A percentile compares a stretch with the other conserved stretches of the same genome.
Evolutionary conservation across 2,113 vertebrate genomes (phyloP).

Genomic region (Synchiropus splendidus): DNA sequence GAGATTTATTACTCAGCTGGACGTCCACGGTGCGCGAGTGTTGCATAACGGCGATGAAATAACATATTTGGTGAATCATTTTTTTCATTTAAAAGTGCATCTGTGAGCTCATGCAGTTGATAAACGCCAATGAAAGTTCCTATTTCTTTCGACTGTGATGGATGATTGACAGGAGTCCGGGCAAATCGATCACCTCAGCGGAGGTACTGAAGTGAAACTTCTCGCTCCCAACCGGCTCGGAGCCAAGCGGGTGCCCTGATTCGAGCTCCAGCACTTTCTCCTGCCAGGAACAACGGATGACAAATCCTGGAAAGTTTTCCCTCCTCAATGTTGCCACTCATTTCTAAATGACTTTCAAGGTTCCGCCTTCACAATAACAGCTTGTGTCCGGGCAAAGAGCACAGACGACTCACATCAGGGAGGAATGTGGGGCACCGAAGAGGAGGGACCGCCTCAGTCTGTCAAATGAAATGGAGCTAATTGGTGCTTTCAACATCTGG

Average conservation of each 20-base stretch:
- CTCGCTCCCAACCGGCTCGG: conserved; percentile 15
- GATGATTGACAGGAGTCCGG: too few species aligned
- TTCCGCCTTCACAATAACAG: conserved; percentile 19
- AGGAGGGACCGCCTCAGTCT: too few species aligned
- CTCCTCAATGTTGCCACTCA: conserved; percentile 26
- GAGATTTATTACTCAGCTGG: conserved; percentile 38
- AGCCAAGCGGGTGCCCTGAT: conserved; percentile 39
- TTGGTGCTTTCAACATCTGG: too few species aligned
- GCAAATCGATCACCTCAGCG: too few species aligned
- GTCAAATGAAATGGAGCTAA: too few species aligned
- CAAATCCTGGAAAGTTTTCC: conserved; percentile 44
- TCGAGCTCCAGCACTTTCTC: conserved; percentile 16
- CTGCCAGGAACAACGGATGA: conserved; percentile 44
- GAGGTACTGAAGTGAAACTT: conserved; percentile 8
- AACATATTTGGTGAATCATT: conserved; percentile 1
- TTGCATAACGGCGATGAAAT: conserved; percentile 43
- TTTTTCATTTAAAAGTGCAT: too few species aligned
- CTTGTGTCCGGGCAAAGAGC: conserved; percentile 11
- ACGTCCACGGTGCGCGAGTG: conserved; percentile 26
- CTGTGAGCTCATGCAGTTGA: too few species aligned
- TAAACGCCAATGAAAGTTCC: too few species aligned
- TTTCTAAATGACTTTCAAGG: conserved; percentile 7
- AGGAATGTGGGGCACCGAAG: conserved; percentile 4
- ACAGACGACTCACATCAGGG: conserved; percentile 1
- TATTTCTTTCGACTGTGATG: too few species aligned